A percentile compares a stretch with the other conserved stretches of the same genome.
Conservation (phyloP, 2,797 vertebrate genomes). For the Enteromius fasciolatus region DNA sequence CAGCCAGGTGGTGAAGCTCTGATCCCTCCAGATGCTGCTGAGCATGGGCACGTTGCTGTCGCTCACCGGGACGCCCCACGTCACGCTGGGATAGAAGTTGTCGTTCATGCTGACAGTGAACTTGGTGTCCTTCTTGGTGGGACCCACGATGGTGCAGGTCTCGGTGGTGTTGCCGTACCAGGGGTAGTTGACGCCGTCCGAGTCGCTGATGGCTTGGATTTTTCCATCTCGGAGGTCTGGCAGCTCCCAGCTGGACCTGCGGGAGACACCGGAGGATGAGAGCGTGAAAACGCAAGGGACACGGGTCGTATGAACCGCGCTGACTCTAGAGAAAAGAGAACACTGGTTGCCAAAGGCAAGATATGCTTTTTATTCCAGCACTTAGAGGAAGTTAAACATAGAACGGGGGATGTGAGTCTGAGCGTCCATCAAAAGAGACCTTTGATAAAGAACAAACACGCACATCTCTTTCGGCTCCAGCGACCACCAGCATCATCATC, state of each 20-base stretch:
- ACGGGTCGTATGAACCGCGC: background rate
- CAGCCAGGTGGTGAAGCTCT: conserved; percentile 98
- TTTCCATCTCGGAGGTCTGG: conserved; percentile 89
- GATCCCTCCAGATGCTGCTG: conserved; percentile 91
- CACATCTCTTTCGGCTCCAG: conserved; percentile 20
- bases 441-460: conserved; percentile 13
- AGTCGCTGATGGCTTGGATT: conserved; percentile 95
- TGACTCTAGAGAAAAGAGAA: conserved; percentile 13
- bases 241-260: conserved; percentile 98
- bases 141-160: conserved; percentile 91
- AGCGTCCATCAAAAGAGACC: conserved; percentile 3
- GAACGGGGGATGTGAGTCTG: conserved; percentile 25
- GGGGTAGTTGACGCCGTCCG: conserved; percentile 96
- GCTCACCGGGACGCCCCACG: conserved; percentile 95
- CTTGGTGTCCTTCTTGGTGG: conserved; percentile 91
- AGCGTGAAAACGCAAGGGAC: background rate
- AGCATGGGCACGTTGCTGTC: conserved; percentile 93
- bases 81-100: conserved; percentile 99
- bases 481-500: background rate
- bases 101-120: conserved; percentile 98
- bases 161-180: conserved; percentile 99
- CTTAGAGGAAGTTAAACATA: conserved; percentile 50
- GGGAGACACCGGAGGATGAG: conserved; percentile 5
- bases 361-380: conserved; percentile 42
- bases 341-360: conserved; percentile 33